Evolutionary conservation across 2,888 invertebrate genomes (phyloP).

Genomic region (Coelinius sp.): DNA sequence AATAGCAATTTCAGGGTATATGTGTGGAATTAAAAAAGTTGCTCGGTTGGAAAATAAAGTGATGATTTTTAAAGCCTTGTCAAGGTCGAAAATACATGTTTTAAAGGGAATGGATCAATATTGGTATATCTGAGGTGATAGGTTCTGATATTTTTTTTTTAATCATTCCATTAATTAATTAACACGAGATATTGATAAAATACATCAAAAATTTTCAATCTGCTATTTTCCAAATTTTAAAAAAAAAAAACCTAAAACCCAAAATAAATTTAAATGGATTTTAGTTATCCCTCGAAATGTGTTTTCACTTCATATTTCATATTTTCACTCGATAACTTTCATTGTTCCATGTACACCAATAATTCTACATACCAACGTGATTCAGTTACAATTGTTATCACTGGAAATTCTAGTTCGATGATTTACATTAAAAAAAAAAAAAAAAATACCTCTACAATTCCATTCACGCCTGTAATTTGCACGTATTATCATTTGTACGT

Average conservation of each 20-base stretch:
- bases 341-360: conserved; percentile 2
- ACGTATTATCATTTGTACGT: conserved; percentile 36
- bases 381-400: conserved; percentile 13
- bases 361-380: neutral
- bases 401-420: neutral
- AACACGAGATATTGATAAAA: too few relatives aligned
- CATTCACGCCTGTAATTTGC: conserved; percentile 24
- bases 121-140: too few relatives aligned
- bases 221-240: neutral
- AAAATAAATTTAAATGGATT: neutral
- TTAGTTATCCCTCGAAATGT: neutral
- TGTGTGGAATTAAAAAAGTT: too few relatives aligned
- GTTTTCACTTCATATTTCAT: neutral
- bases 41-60: too few relatives aligned
- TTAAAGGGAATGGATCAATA: too few relatives aligned
- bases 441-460: conserved; percentile 2
- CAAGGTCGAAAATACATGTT: too few relatives aligned
- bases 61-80: too few relatives aligned
- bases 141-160: too few relatives aligned
- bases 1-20: too few relatives aligned
- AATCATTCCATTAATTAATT: too few relatives aligned
- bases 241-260: neutral
- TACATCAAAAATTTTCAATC: too few relatives aligned
- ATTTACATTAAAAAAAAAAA: neutral
- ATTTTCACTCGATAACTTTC: neutral